phyloP scores from a whole-genome alignment of 2,113 vertebrate species.

The Dendrocopos noguchii region DNA sequence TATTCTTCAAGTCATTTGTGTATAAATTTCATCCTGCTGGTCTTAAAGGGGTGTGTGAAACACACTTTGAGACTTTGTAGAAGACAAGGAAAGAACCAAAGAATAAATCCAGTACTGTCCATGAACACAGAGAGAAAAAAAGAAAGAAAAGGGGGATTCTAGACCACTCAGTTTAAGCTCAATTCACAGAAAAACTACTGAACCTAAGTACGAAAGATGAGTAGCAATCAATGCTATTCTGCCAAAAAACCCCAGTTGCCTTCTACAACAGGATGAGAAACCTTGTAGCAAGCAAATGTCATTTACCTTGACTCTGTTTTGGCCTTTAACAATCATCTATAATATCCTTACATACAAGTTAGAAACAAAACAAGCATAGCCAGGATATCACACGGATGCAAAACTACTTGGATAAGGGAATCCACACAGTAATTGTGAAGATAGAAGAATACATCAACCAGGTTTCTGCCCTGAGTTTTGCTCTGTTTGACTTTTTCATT shows the following conservation, averaged over 20 bases:
- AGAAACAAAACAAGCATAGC: neutral
- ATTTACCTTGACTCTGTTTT: neutral
- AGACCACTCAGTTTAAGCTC: neutral
- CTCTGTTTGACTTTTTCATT: slow-evolving; percentile 4
- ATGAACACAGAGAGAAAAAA: neutral
- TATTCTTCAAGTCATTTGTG: neutral
- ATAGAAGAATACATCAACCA: neutral
- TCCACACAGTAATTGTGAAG: neutral
- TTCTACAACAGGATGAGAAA: neutral
- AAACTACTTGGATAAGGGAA: neutral
- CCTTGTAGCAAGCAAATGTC: neutral
- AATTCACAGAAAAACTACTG: neutral
- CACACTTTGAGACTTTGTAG: neutral
- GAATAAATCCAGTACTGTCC: neutral
- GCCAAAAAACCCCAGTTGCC: neutral
- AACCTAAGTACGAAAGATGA: neutral
- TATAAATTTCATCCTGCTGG: neutral
- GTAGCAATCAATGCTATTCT: neutral
- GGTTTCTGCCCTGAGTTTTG: slow-evolving; percentile 12
- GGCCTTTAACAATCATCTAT: neutral
- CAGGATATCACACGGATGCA: neutral
- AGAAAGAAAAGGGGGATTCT: neutral
- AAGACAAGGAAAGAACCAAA: neutral
- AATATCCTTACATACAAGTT: neutral
- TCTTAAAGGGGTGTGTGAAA: neutral